Evolutionary conservation across 2,888 invertebrate species (phyloP).

Genomic region (Aspidapion aeneum): DNA sequence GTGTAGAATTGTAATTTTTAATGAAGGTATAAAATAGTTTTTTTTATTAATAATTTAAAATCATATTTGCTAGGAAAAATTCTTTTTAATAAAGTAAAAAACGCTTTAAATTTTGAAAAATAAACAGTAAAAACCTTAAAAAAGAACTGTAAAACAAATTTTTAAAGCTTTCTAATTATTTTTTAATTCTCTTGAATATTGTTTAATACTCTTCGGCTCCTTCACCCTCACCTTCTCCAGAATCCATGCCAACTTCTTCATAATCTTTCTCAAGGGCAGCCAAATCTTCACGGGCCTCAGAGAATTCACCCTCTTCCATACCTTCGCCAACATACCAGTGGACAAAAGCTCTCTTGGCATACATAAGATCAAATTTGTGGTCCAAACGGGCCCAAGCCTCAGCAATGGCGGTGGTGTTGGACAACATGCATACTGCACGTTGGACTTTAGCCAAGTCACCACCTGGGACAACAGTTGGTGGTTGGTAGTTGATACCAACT

Average conservation of each 20-base stretch:
- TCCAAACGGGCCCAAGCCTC: conserved; percentile 96
- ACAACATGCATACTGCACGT: conserved; percentile 97
- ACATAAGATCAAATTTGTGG: conserved; percentile 88
- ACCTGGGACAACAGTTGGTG: conserved; percentile 92
- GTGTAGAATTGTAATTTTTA: no score
- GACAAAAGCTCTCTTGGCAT: conserved; percentile 93
- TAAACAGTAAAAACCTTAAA: no score
- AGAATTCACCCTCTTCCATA: conserved; percentile 85
- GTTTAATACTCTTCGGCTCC: conserved; percentile 75
- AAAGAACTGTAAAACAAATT: no score
- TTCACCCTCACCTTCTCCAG: conserved; percentile 76
- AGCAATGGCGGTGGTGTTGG: conserved; percentile 93
- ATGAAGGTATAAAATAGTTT: no score
- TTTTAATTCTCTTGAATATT: no score
- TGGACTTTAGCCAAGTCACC: conserved; percentile 93
- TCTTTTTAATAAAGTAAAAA: no score
- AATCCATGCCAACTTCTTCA: conserved; percentile 86
- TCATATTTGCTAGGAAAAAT: no score
- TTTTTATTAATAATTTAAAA: no score
- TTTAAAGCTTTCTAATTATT: no score
- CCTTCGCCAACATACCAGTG: conserved; percentile 93
- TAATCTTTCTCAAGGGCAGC: conserved; percentile 83
- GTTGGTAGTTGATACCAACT: conserved; percentile 91
- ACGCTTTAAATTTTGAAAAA: no score
- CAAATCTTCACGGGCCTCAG: conserved; percentile 81